These are phyloP conservation scores for Caenorhabditis latens DNA, from an alignment of 1,140 invertebrate genomes.

Conservation along the genomic window DNA sequence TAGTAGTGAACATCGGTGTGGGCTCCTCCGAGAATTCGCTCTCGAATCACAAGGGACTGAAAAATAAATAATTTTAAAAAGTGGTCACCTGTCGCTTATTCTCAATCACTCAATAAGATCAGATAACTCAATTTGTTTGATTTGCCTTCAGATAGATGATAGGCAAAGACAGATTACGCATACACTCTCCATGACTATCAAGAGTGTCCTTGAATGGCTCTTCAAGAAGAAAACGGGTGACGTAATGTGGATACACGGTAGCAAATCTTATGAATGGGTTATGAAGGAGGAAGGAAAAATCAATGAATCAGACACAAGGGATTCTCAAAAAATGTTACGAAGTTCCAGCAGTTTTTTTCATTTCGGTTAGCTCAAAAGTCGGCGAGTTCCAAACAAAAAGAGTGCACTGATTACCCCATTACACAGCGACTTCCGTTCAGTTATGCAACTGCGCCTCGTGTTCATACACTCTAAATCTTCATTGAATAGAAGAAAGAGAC, in stretches of 20 bases:
- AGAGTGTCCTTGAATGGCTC: conserved; percentile 19
- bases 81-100: background rate
- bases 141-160: background rate
- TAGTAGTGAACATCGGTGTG: conserved; percentile 73
- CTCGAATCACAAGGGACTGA: conserved; percentile 71
- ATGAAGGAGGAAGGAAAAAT: background rate
- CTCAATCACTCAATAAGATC: background rate
- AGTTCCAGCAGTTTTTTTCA: too few relatives aligned
- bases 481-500: background rate
- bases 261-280: conserved; percentile 12
- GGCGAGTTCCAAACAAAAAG: background rate
- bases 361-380: conserved; percentile 9
- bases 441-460: conserved; percentile 41
- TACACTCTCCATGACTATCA: conserved; percentile 5
- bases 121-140: background rate
- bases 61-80: background rate
- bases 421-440: conserved; percentile 8
- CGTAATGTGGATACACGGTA: conserved; percentile 38
- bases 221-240: background rate
- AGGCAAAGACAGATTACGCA: conserved; percentile 38
- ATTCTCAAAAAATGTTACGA: background rate
- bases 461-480: conserved; percentile 35
- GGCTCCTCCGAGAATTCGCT: conserved; percentile 69
- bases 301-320: background rate
- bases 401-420: background rate